Percentiles rank a stretch among this genome's conserved stretches.
phyloP scores from a whole-genome alignment of 2,797 vertebrate species.

The Esox lucius region DNA sequence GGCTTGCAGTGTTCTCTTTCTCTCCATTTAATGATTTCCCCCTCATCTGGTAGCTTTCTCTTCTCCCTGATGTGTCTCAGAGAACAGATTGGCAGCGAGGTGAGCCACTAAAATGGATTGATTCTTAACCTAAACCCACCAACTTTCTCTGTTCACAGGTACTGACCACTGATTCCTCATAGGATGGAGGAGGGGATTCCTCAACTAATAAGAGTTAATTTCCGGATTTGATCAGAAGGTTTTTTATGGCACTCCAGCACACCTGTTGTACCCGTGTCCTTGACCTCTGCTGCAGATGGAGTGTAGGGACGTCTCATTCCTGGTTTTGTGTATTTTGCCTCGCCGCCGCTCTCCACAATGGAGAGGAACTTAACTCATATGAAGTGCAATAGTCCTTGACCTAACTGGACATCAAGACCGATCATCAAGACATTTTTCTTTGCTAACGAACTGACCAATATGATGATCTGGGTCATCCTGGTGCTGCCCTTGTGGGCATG shows the following conservation, averaged over 20 bases:
- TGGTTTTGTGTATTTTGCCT: neutral
- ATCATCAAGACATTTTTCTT: constrained; percentile 25
- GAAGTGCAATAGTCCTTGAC: constrained; percentile 50
- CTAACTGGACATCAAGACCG: constrained; percentile 11
- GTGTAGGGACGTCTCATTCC: constrained; percentile 7
- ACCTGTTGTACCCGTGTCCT: constrained; percentile 29
- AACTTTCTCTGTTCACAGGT: constrained; percentile 36
- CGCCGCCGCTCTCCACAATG: constrained; percentile 40
- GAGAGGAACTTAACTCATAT: constrained; percentile 38
- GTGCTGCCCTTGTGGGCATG: constrained; percentile 79
- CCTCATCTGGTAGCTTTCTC: neutral
- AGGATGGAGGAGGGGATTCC: constrained; percentile 25
- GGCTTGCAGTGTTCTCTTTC: neutral
- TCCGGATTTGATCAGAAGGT: constrained; percentile 1
- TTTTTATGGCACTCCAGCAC: constrained; percentile 45
- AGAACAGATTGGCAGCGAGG: neutral
- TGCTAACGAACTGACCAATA: constrained; percentile 41
- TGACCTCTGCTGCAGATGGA: constrained; percentile 37
- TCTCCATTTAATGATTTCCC: neutral
- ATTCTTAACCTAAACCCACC: neutral
- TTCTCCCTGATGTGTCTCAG: neutral
- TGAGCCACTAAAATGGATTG: neutral
- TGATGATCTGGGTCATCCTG: constrained; percentile 76
- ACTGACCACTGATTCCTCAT: constrained; percentile 33
- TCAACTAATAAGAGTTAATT: constrained; percentile 37